Base-by-base conservation (phyloP, 2,113 vertebrate genomes). In the Hypomesus transpacificus region DNA sequence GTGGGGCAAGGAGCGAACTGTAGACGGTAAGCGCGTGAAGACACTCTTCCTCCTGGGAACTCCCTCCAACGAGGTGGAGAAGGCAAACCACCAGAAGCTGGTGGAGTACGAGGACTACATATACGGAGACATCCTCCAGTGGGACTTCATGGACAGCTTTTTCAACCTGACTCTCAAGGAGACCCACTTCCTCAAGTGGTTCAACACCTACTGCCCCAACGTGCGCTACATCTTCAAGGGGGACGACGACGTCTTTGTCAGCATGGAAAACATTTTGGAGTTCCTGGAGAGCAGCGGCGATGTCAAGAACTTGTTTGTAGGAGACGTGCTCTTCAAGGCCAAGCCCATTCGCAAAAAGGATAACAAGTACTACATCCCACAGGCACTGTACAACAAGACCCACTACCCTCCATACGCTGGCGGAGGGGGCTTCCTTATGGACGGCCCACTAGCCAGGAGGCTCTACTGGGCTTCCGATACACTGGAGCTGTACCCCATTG, bases 151-250 rank as follows among this genome's bases (percentile, higher is more conserved):
- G 28, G 97, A 99, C 78, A 96, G 91, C 66, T 99, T 99, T 86
- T 98, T 98, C 91, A 99, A 99, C 87, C 93, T 99, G 69, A 99
- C 97, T 0, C 94, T 99, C 17, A 99, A 99, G 79, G 97, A 99
- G 80, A 94, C 93, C 4, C 94, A 98, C 85, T 99, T 99, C 86
- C 91, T 99, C 52, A 98, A 96, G 85, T 99, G 97, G 97, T 92
- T 97, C 4, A 85, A 91, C 85, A 95, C 88, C 9, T 98, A 95
- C 91, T 99, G 97, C 14, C 87, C 91, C 26, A 18, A 51, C 0
- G 86, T 96, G 7, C 91, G 0, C 17, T 97, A 94, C 70, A 74
- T 99, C 81, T 98, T 98, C 77, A 98, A 99, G 79, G 96, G 97
- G 0, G 97, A 98, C 0, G 97, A 98, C 0, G 97, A 99, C 0